Base-by-base conservation (phyloP, 2,888 invertebrate species). In the Hirtodrosophila duncani region DNA sequence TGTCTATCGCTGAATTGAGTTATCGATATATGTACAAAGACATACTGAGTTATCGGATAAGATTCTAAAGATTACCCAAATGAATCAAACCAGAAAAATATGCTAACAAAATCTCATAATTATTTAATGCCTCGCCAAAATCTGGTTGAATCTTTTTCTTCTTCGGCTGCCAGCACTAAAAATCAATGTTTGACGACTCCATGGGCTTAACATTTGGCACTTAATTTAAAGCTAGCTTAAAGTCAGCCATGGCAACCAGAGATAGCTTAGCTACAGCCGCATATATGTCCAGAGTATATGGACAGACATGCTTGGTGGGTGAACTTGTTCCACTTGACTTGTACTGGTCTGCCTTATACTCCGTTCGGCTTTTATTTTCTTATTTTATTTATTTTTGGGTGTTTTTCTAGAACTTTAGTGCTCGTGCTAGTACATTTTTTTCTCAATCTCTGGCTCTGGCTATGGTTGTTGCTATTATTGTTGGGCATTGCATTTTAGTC, bases 401-500 rank as follows among this genome's bases (percentile, higher is more conserved):
- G n/a, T n/a, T n/a, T n/a, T n/a, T n/a, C n/a, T n/a, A n/a, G n/a
- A n/a, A n/a, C n/a, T n/a, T n/a, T n/a, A n/a, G n/a, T n/a, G n/a
- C n/a, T n/a, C n/a, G n/a, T n/a, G n/a, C 9, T 27, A 41, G 8
- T 14, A 6, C 11, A 11, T 26, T 42, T 62, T 36, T 63, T 52
- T 50, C 30, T 24, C 44, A 45, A 44, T 44, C 61, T 74, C 49
- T 62, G 36, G 62, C 37, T 38, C 14, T 27, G 41, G 23, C 14
- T 33, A 24, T 23, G n/a, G 41, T 26, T 30, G 43, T 31, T 50
- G 33, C 24, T 48, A 45, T 44, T 44, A 56, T 74, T 46, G 57
- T 34, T 56, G 50, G 59, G 62, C 78, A 65, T 67, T 60, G 78
- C 72, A 74, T 74, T 74, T 74, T 77, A 74, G 72, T 74, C 72